Evolutionary conservation across 2,797 vertebrate species (phyloP), one percentile per base, ranked within the genome.

Genomic region (Monodelphis domestica): DNA sequence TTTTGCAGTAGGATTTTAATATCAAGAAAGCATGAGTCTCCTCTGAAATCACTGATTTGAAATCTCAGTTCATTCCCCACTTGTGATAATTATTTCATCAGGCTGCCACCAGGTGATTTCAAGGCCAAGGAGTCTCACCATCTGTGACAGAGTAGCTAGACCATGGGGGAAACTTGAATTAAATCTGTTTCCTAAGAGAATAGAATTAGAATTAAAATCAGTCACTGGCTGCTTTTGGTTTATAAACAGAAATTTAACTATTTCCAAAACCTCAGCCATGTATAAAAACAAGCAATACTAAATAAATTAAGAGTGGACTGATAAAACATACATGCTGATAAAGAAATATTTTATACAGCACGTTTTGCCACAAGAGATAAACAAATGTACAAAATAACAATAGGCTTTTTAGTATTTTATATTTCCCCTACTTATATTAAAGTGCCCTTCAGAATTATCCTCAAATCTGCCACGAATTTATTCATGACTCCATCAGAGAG

Each of bases 361-460:
- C n/a, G 78, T 24, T 78, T 78, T n/a, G 90, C 33, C 7, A 14
- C 12, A 94, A 38, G n/a, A 90, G 1, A 91, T 52, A 87, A 56
- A 29, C 24, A 84, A 54, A 88, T 91, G 94, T 55, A 90, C 5
- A 78, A 50, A 93, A 53, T 3, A 92, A 94, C 94, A 92, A 53
- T 89, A 78, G 90, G 1, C 15, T 12, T 90, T 63, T 55, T 55
- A 63, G 11, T 54, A n/a, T 7, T 11, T 29, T 50, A 29, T 54
- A 89, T 33, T 57, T 92, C 33, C 28, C 28, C 78, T 28, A 7
- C 1, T 89, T 87, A 92, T 50, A 30, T 91, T 63, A 63, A 90
- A 57, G 7, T 89, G 3, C 91, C 84, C 53, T 96, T 91, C 51
- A 54, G 45, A 91, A 50, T 91, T n/a, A 78, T 12, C 12, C 91